Evolutionary conservation across 2,113 vertebrate genomes (phyloP).

Genomic region (Bubo scandiacus): DNA sequence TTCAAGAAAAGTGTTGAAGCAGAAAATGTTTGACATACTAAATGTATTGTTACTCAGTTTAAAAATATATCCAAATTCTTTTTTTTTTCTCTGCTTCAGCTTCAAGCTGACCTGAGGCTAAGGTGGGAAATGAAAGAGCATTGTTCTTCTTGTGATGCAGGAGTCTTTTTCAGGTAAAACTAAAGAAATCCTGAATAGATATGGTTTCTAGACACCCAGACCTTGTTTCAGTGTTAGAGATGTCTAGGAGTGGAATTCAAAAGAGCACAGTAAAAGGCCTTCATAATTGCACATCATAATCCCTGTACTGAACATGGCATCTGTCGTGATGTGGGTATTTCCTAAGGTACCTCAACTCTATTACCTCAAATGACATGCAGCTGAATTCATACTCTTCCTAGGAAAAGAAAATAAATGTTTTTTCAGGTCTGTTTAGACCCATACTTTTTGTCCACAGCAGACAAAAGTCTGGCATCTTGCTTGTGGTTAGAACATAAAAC

Average conservation of each 20-base stretch:
- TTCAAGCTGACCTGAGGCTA: not conserved
- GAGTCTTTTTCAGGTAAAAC: not conserved
- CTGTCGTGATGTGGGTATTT: not conserved
- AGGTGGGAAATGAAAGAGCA: not conserved
- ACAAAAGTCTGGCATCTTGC: slow-evolving; percentile 5
- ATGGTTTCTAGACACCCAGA: not conserved
- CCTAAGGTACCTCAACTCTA: not conserved
- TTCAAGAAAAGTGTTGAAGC: not conserved
- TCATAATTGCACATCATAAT: not conserved
- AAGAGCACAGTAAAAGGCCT: not conserved
- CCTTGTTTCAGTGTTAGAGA: not conserved
- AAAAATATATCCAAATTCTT: not conserved
- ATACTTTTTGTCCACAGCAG: not conserved
- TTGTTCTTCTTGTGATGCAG: not conserved
- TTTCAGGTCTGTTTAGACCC: not conserved
- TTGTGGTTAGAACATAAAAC: slow-evolving; percentile 23
- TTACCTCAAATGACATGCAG: not conserved
- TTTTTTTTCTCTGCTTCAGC: not conserved
- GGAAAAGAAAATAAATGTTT: not conserved
- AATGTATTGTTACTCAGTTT: not conserved
- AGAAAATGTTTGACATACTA: not conserved
- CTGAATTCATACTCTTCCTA: not conserved
- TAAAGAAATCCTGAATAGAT: not conserved
- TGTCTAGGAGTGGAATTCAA: not conserved
- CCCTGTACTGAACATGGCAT: not conserved